Conservation (phyloP, 1,140 invertebrate species). For the Apis cerana region DNA sequence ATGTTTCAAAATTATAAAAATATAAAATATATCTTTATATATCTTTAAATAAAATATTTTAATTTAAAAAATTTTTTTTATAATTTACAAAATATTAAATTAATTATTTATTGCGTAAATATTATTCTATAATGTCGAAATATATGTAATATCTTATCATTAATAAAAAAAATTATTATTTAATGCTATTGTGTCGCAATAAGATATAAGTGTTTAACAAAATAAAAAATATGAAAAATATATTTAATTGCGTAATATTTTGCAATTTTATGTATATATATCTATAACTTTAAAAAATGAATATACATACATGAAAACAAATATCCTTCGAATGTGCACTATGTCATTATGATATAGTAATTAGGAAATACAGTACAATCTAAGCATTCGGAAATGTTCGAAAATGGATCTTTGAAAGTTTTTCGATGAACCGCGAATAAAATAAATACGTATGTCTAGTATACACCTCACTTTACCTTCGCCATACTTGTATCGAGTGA, state of each 20-base stretch:
- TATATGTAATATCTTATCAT: conserved; percentile 7
- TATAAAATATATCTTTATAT: neutral
- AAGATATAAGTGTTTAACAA: no score
- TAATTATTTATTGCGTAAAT: neutral
- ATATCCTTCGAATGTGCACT: neutral
- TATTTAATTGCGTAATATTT: neutral
- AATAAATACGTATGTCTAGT: neutral
- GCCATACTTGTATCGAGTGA: neutral
- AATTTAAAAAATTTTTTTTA: neutral
- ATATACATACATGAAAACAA: neutral
- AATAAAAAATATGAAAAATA: neutral
- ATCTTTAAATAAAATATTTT: neutral
- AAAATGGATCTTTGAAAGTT: neutral
- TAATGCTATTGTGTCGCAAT: neutral
- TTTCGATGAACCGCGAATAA: neutral
- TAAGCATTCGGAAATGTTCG: conserved; percentile 9
- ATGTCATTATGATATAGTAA: neutral
- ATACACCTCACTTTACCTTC: neutral
- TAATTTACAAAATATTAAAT: neutral
- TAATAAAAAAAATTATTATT: neutral
- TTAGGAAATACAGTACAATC: neutral
- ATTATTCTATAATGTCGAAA: neutral
- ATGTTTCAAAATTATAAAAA: neutral
- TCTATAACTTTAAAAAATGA: neutral
- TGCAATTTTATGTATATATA: neutral